Conservation (phyloP, 2,888 invertebrate species). For the Teleogryllus oceanicus region DNA sequence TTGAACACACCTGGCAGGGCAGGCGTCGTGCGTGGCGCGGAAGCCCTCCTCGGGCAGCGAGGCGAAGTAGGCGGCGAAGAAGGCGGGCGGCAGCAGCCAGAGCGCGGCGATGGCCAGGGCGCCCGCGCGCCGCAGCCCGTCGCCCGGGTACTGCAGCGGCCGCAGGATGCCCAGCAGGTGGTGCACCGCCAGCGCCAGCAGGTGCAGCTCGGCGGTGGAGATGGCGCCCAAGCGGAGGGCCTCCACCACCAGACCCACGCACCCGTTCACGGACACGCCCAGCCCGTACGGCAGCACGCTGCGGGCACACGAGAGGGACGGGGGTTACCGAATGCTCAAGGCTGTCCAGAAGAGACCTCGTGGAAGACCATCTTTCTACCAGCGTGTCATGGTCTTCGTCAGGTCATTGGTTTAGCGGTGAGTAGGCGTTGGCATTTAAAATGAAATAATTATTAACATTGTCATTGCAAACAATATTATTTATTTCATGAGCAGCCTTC, state of each 20-base stretch:
- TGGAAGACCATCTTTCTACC: no score
- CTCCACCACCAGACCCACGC: slow-evolving; percentile 43
- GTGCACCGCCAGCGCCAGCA: slow-evolving; percentile 61
- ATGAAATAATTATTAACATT: no score
- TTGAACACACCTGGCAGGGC: no score
- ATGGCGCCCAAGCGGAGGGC: slow-evolving; percentile 56
- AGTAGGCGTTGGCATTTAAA: no score
- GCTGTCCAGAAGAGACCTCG: no score
- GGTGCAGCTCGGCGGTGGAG: slow-evolving; percentile 60
- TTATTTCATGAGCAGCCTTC: no score
- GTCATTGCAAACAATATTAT: no score
- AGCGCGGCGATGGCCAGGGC: slow-evolving; percentile 50
- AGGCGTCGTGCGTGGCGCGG: slow-evolving; percentile 38
- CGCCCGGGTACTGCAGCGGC: slow-evolving; percentile 61
- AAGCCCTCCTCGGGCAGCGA: slow-evolving; percentile 51
- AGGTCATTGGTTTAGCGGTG: no score
- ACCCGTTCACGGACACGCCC: background rate
- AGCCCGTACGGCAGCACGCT: background rate
- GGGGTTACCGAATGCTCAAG: no score
- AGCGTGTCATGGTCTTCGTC: no score
- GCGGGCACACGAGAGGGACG: background rate
- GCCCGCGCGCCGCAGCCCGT: slow-evolving; percentile 54
- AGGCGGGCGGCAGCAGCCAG: slow-evolving; percentile 56
- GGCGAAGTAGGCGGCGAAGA: slow-evolving; percentile 54
- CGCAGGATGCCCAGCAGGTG: slow-evolving; percentile 63